Base-by-base conservation (phyloP, 2,888 invertebrate species). In the Plagodis pulveraria region DNA sequence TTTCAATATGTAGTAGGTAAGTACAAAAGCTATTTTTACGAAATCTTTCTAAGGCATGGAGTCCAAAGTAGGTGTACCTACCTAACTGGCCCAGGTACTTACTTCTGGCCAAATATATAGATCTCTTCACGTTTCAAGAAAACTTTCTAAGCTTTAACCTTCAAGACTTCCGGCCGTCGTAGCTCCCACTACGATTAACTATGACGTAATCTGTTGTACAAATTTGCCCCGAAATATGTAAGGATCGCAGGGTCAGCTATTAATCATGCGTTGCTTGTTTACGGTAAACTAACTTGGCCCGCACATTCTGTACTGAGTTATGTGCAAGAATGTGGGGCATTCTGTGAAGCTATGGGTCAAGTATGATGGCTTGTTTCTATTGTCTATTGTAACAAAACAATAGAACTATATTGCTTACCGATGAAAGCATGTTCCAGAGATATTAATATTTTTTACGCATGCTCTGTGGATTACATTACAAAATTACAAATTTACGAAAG, bases 271-370 rank as follows among this genome's bases (percentile, higher is more conserved):
- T 34, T 9, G 40, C n/a, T 33, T 50, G 41, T 41, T 33, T 41
- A 7, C 10, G 33, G 33, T 38, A 41, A 50, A 50, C 50, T 33
- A 50, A 50, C 50, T 50, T 34, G 41, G 6, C n/a, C 11, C 1
- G 11, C 11, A 41, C 40, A 40, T 40, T 40, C 40, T 10, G 5
- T 35, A 7, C 11, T 10, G n/a, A 49, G 41, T 40, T 49, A 33
- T 49, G 49, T 34, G 49, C n/a, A 33, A 40, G 50, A 42, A 50
- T 50, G 40, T 50, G 32, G 41, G 34, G 33, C 42, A 43, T 50
- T 42, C 34, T 42, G 2, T 4, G 12, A 5, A 43, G 35, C 12
- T 50, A 11, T 34, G 32, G 34, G 50, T 42, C n/a, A 34, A 50
- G n/a, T 32, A 34, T 22, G 34, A 43, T 50, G 42, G 42, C 34